Percentiles rank a stretch among this genome's conserved stretches.
Evolutionary conservation across 2,797 vertebrate species (phyloP).

Genomic region (Urophycis tenuis): DNA sequence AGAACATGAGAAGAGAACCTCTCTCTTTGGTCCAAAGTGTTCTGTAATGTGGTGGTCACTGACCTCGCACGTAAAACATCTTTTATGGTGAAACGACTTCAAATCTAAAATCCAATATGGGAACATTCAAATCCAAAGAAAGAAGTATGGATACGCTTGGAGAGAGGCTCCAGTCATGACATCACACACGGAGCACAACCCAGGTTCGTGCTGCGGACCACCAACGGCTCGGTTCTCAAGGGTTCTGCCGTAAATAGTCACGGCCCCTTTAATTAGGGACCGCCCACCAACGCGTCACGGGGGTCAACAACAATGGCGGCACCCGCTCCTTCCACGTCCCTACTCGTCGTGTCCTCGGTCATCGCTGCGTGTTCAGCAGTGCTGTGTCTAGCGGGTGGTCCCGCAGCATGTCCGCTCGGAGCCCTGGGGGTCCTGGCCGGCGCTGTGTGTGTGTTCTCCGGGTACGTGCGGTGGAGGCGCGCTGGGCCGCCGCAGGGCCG

Average conservation of each 20-base stretch:
- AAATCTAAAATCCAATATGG: too few species aligned
- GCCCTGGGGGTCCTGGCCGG: slow-evolving; percentile 24
- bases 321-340: background rate
- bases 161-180: background rate
- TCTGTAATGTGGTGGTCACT: background rate
- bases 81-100: background rate
- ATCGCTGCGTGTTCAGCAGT: background rate
- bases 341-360: fast-evolving
- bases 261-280: slow-evolving; percentile 43
- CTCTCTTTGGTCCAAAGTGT: background rate
- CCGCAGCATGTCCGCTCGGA: slow-evolving; percentile 13
- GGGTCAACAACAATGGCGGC: slow-evolving; percentile 70
- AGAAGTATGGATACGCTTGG: too few species aligned
- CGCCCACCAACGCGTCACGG: slow-evolving; percentile 48
- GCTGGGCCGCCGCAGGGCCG: slow-evolving; percentile 39
- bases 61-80: background rate
- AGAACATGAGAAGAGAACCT: background rate
- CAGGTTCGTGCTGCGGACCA: too few species aligned
- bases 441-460: slow-evolving; percentile 13
- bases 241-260: background rate
- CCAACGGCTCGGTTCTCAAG: too few species aligned
- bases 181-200: background rate
- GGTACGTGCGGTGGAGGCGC: slow-evolving; percentile 38
- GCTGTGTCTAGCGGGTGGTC: background rate
- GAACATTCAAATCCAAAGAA: too few species aligned